phyloP scores from a whole-genome alignment of 1,140 invertebrate genomes.

The Drosophila sproati region DNA sequence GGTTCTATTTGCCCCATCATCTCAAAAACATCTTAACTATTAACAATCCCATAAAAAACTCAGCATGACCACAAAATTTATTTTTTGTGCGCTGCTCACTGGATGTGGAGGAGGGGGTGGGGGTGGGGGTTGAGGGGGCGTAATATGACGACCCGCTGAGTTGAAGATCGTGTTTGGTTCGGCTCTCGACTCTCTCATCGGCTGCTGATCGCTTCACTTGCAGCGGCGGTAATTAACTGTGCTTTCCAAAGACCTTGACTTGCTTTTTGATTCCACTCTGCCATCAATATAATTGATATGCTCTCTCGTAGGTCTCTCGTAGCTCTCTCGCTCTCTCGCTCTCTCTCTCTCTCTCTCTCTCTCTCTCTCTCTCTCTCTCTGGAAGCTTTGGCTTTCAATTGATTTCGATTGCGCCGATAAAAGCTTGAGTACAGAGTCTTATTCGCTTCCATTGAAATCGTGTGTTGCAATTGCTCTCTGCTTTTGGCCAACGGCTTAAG shows the following conservation, averaged over 20 bases:
- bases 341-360: constrained; percentile 10
- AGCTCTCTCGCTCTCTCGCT: background rate
- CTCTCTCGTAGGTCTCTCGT: background rate
- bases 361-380: constrained; percentile 5
- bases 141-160: constrained; percentile 31
- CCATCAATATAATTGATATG: constrained; percentile 1
- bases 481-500: constrained; percentile 58
- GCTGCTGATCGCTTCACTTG: constrained; percentile 26
- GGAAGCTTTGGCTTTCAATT: constrained; percentile 28
- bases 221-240: constrained; percentile 55
- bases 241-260: constrained; percentile 71
- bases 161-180: constrained; percentile 4
- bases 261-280: constrained; percentile 37
- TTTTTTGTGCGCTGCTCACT: constrained; percentile 18
- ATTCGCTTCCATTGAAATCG: constrained; percentile 39
- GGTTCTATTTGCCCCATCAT: background rate
- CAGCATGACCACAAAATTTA: constrained; percentile 26
- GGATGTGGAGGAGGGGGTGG: too few species aligned
- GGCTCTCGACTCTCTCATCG: background rate
- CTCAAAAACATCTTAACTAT: constrained; percentile 3
- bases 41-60: constrained; percentile 28
- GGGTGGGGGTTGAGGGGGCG: constrained; percentile 5
- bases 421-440: constrained; percentile 11
- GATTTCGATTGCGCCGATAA: constrained; percentile 27
- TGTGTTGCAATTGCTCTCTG: constrained; percentile 52